Evolutionary conservation across 2,797 vertebrate genomes (phyloP).

Genomic region (Pyrocephalus nanus): DNA sequence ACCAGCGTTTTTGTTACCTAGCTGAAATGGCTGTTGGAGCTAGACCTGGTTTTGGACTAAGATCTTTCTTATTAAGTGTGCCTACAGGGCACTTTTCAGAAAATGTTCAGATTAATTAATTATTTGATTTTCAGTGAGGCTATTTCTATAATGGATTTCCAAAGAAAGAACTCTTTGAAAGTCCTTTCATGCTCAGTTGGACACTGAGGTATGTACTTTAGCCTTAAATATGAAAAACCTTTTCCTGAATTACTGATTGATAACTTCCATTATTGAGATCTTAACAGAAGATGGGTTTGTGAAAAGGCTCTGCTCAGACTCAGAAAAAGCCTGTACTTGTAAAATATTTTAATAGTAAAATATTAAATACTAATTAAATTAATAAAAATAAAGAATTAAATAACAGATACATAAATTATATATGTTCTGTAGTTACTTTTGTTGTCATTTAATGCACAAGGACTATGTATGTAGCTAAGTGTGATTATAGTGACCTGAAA

Average conservation of each 20-base stretch:
- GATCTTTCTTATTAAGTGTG: neutral
- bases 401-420: neutral
- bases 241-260: neutral
- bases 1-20: neutral
- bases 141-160: neutral
- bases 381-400: neutral
- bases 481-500: neutral
- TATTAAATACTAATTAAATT: neutral
- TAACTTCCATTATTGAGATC: neutral
- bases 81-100: neutral
- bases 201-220: neutral
- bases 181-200: neutral
- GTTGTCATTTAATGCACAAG: neutral
- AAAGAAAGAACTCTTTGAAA: neutral
- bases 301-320: neutral
- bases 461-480: neutral
- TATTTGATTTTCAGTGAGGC: neutral
- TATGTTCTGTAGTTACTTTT: neutral
- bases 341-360: neutral
- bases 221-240: neutral
- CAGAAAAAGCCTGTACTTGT: neutral
- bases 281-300: neutral
- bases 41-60: neutral
- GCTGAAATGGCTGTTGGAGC: neutral
- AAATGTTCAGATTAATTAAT: neutral